Conservation (phyloP, 2,888 invertebrate species). For the Megastigmus dorsalis region DNA sequence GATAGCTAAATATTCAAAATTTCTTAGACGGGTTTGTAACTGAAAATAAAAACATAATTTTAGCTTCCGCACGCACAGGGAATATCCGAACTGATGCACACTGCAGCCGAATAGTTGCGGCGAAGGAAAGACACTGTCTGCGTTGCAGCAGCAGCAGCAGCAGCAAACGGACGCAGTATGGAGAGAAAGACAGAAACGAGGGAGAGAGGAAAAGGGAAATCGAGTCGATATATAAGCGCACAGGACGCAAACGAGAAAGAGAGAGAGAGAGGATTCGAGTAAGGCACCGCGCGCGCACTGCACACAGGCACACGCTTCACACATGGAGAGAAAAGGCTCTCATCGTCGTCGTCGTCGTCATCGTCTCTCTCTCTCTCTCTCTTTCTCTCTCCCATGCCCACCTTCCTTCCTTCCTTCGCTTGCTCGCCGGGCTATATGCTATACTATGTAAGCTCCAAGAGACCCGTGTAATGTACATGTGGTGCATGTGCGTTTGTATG, state of each 20-base stretch:
- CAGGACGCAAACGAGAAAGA: slow-evolving; percentile 11
- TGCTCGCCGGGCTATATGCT: not conserved
- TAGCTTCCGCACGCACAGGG: not conserved
- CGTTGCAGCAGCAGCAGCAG: not conserved
- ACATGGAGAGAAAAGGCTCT: not conserved
- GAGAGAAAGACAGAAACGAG: slow-evolving; percentile 1
- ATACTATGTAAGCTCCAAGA: too few species aligned
- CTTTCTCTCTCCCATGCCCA: too few species aligned
- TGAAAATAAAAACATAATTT: not conserved
- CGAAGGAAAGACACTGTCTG: not conserved
- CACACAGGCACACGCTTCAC: not conserved
- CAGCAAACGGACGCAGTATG: not conserved
- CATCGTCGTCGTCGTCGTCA: too few species aligned
- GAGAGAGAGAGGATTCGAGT: slow-evolving; percentile 23
- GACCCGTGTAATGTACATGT: too few species aligned
- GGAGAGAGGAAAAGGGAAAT: slow-evolving; percentile 42
- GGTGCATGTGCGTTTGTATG: too few species aligned
- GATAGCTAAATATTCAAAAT: too few species aligned
- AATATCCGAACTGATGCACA: not conserved
- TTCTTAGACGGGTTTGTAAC: too few species aligned
- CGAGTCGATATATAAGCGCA: slow-evolving; percentile 30
- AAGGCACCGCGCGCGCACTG: not conserved
- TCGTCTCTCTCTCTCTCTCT: too few species aligned
- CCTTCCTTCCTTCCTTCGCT: slow-evolving; percentile 22
- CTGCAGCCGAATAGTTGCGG: not conserved